Conservation (phyloP, 2,888 invertebrate species). For the Orchesellides sinensis region DNA sequence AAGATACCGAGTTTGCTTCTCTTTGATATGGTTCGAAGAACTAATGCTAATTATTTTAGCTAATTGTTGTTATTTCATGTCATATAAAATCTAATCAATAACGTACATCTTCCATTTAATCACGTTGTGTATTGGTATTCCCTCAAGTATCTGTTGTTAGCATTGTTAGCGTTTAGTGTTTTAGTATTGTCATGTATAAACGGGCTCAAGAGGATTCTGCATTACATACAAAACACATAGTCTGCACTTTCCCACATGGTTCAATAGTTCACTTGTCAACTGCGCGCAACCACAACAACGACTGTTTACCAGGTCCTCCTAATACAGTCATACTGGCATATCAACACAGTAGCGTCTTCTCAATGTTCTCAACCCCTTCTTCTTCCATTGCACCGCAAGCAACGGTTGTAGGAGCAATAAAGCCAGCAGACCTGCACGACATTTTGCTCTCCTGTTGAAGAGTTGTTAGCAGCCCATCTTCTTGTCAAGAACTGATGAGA, state of each 20-base stretch:
- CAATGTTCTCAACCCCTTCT: background rate
- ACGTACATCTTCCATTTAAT: too few relatives aligned
- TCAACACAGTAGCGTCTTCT: background rate
- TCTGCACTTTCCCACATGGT: background rate
- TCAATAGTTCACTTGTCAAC: background rate
- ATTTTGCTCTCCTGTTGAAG: background rate
- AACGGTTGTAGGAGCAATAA: background rate
- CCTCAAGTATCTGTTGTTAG: background rate
- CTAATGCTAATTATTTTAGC: too few relatives aligned
- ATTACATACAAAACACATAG: too few relatives aligned
- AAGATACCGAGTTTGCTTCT: too few relatives aligned
- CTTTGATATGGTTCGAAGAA: too few relatives aligned
- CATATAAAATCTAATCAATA: too few relatives aligned
- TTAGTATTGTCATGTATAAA: background rate
- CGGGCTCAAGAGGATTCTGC: too few relatives aligned
- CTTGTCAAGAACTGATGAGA: constrained; percentile 46
- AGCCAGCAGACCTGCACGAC: background rate
- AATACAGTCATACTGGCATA: background rate
- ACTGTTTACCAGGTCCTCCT: background rate
- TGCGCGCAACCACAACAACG: background rate
- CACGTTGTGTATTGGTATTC: too few relatives aligned
- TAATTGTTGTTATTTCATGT: too few relatives aligned
- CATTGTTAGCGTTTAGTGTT: background rate
- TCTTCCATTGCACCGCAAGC: background rate
- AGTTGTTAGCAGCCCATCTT: constrained; percentile 36